Percentiles rank a stretch among this genome's conserved stretches.
Evolutionary conservation across 2,888 invertebrate genomes (phyloP).

Genomic region (Netelia fuscicornis): DNA sequence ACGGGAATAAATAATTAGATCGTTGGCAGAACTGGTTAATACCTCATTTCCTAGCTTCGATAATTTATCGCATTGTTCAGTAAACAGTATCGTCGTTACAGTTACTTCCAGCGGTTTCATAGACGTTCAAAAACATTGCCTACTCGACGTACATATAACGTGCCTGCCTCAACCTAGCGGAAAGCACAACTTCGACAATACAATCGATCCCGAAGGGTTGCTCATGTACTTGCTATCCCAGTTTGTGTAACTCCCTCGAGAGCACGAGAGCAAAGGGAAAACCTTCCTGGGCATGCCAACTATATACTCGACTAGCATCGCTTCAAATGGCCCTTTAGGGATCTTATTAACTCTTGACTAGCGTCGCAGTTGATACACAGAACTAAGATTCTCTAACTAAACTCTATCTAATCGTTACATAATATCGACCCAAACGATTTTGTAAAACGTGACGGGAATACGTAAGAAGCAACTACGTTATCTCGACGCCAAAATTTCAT

Average conservation of each 20-base stretch:
- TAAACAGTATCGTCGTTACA: too few relatives aligned
- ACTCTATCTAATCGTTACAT: neutral
- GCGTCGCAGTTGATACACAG: neutral
- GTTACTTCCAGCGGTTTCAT: neutral
- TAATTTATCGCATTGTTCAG: too few relatives aligned
- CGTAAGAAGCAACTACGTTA: slow-evolving; percentile 1
- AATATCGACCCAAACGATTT: neutral
- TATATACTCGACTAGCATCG: slow-evolving; percentile 18
- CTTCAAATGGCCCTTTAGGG: slow-evolving; percentile 30
- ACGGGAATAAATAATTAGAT: too few relatives aligned
- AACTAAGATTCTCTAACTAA: slow-evolving; percentile 30
- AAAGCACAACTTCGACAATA: slow-evolving; percentile 33
- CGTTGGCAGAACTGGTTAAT: too few relatives aligned
- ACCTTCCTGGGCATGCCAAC: slow-evolving; percentile 17
- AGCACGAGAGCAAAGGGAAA: neutral
- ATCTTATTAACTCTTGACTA: slow-evolving; percentile 41
- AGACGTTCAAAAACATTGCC: neutral
- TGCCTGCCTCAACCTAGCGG: neutral
- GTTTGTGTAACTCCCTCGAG: slow-evolving; percentile 2
- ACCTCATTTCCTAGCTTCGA: too few relatives aligned
- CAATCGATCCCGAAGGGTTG: slow-evolving; percentile 20
- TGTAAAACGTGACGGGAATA: slow-evolving; percentile 1
- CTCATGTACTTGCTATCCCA: neutral
- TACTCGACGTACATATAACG: neutral
- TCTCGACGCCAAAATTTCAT: neutral